Evolutionary conservation across 2,113 vertebrate species (phyloP).

Genomic region (Entelurus aequoreus): DNA sequence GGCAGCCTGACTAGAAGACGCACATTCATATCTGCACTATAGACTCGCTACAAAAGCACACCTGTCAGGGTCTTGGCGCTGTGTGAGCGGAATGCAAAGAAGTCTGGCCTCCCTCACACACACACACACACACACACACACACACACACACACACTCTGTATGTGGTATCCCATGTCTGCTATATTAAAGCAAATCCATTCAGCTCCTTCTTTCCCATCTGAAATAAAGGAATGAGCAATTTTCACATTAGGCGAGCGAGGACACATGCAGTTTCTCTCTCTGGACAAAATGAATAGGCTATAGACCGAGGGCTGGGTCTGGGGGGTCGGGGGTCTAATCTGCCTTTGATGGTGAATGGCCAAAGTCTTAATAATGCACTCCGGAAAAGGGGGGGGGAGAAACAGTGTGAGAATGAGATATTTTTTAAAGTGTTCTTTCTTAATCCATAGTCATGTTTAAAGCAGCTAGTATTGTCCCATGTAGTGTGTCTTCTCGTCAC

Average conservation of each 20-base stretch:
- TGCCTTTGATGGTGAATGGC: conserved; percentile 53
- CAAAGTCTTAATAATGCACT: not conserved
- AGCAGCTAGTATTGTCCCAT: too few relatives aligned
- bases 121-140: conserved; percentile 27
- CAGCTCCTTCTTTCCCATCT: conserved; percentile 69
- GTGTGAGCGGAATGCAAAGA: conserved; percentile 76
- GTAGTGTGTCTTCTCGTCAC: too few relatives aligned
- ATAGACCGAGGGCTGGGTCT: conserved; percentile 38
- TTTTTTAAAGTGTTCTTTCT: too few relatives aligned
- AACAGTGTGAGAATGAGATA: not conserved
- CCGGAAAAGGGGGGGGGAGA: conserved; percentile 2
- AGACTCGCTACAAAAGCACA: conserved; percentile 73
- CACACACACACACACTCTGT: conserved; percentile 47
- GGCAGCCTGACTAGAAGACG: conserved; percentile 40
- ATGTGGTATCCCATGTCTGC: conserved; percentile 72
- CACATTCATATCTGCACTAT: conserved; percentile 37
- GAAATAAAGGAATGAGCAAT: conserved; percentile 73
- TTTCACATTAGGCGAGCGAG: conserved; percentile 67
- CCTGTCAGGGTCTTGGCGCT: conserved; percentile 77
- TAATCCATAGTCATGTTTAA: too few relatives aligned
- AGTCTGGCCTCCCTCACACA: conserved; percentile 55
- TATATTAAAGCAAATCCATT: conserved; percentile 74
- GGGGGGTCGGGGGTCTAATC: conserved; percentile 49
- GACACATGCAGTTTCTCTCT: conserved; percentile 58
- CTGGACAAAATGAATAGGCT: conserved; percentile 59